A percentile compares a stretch with the other conserved stretches of the same genome.
These are phyloP conservation scores for Mormyrus lacerda DNA, from an alignment of 2,113 vertebrate genomes.

Conservation along the genomic window DNA sequence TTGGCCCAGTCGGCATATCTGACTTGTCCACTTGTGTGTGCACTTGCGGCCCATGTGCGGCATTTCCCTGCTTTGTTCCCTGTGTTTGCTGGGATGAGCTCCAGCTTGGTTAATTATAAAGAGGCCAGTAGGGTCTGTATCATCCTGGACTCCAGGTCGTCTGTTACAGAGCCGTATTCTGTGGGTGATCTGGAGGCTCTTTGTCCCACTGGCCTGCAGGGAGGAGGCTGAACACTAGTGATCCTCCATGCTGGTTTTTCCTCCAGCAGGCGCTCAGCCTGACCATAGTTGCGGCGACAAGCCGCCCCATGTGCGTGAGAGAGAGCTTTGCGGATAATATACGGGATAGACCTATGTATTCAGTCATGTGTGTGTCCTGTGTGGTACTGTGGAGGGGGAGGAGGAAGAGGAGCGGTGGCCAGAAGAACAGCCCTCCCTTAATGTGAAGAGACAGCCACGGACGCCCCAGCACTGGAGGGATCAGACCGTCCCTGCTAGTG, in stretches of 20 bases:
- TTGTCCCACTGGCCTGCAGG: not conserved
- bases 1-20: not conserved
- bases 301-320: not conserved
- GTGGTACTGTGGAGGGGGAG: not conserved
- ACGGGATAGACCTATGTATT: not conserved
- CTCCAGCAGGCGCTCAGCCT: not conserved
- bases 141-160: not conserved
- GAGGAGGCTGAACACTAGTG: not conserved
- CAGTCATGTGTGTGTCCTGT: not conserved
- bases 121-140: not conserved
- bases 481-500: constrained; percentile 25
- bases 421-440: constrained; percentile 25
- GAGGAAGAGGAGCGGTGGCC: not conserved
- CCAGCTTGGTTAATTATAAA: not conserved
- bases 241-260: not conserved
- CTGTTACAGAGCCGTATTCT: not conserved
- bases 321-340: constrained; percentile 12
- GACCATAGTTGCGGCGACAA: not conserved
- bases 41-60: not conserved
- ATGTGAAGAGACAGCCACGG: constrained; percentile 35
- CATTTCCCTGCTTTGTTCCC: not conserved
- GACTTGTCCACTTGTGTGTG: not conserved
- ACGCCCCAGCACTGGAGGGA: constrained; percentile 26
- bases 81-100: not conserved
- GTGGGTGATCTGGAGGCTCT: not conserved